A percentile compares a stretch with the other conserved stretches of the same genome.
Evolutionary conservation across 2,113 vertebrate genomes (phyloP).

Genomic region (Scolopax mira): DNA sequence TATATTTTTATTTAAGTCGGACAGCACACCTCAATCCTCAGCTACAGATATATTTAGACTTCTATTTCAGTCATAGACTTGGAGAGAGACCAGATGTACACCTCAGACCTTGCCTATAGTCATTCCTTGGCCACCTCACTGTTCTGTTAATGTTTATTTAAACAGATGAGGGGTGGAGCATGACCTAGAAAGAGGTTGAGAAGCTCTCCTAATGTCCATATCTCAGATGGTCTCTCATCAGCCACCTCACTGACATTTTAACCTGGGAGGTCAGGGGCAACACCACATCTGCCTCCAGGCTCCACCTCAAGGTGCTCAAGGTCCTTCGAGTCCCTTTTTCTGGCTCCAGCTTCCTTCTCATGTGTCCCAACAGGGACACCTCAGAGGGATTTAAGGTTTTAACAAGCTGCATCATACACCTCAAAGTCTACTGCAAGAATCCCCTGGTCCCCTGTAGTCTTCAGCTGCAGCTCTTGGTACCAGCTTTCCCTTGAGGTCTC

Average conservation of each 20-base stretch:
- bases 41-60: background rate
- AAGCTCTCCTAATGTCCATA: background rate
- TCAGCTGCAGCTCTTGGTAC: background rate
- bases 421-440: background rate
- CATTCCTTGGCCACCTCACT: background rate
- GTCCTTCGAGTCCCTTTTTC: background rate
- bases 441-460: background rate
- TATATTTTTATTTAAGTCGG: background rate
- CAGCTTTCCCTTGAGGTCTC: background rate
- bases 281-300: background rate
- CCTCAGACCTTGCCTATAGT: slow-evolving; percentile 19
- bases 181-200: background rate
- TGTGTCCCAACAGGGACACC: background rate
- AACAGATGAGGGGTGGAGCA: background rate
- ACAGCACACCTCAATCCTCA: background rate
- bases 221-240: background rate
- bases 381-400: background rate
- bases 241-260: background rate
- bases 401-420: background rate
- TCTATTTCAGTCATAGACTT: slow-evolving; percentile 19
- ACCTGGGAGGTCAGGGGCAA: background rate
- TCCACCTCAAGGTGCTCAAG: background rate
- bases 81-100: background rate
- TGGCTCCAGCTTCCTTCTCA: background rate
- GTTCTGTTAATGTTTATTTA: slow-evolving; percentile 4